These are phyloP conservation scores for Nemapogon koenigi DNA, from an alignment of 2,888 invertebrate species.

Conservation along the genomic window DNA sequence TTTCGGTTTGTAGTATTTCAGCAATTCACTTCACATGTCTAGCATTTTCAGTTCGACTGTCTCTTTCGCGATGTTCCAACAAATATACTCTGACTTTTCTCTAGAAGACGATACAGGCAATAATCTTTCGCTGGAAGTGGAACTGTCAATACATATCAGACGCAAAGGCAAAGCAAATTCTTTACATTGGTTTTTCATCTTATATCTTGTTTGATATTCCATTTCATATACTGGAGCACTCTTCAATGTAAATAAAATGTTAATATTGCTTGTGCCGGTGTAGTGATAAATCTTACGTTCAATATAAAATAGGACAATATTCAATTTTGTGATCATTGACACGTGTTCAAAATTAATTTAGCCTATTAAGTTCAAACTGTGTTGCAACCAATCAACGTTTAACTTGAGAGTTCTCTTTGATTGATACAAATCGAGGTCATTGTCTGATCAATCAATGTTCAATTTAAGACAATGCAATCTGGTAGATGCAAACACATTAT, in stretches of 20 bases:
- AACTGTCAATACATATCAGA: constrained; percentile 9
- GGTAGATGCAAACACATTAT: not conserved
- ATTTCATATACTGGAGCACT: constrained; percentile 2
- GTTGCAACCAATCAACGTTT: constrained; percentile 61
- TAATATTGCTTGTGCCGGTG: too few relatives aligned
- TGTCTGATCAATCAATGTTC: constrained; percentile 47
- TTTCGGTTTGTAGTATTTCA: too few relatives aligned
- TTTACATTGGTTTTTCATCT: constrained; percentile 9
- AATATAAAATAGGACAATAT: too few relatives aligned
- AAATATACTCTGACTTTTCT: constrained; percentile 8
- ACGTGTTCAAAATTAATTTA: constrained; percentile 50
- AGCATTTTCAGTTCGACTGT: constrained; percentile 2
- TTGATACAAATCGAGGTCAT: constrained; percentile 57
- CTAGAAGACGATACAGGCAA: constrained; percentile 8
- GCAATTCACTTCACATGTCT: constrained; percentile 4
- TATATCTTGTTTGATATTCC: constrained; percentile 6
- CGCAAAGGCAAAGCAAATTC: constrained; percentile 7
- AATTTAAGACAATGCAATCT: constrained; percentile 13
- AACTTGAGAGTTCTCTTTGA: constrained; percentile 51
- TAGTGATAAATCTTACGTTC: too few relatives aligned
- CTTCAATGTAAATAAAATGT: constrained; percentile 8
- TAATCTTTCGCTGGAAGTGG: constrained; percentile 8
- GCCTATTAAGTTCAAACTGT: constrained; percentile 50
- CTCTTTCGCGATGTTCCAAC: constrained; percentile 5
- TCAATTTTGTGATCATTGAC: constrained; percentile 29